phyloP scores from a whole-genome alignment of 2,888 invertebrate genomes.

The Sepiola atlantica region DNA sequence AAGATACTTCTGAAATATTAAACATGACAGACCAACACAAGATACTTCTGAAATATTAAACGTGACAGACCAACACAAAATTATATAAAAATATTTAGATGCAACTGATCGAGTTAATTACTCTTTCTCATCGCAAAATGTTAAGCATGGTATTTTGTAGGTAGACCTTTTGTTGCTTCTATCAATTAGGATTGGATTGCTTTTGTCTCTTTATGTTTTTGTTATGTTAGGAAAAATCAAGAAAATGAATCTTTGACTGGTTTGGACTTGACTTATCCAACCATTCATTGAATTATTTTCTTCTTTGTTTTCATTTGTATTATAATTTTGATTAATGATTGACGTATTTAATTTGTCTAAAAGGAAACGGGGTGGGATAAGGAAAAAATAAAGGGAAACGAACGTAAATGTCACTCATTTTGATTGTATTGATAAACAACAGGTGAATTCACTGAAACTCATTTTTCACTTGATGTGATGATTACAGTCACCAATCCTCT shows the following conservation, averaged over 20 bases:
- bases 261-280: not conserved
- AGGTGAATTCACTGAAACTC: not conserved
- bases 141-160: too few species aligned
- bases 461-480: not conserved
- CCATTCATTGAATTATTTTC: not conserved
- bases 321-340: not conserved
- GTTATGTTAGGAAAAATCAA: not conserved
- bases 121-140: too few species aligned
- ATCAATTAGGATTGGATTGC: too few species aligned
- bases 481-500: not conserved
- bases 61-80: too few species aligned
- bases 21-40: too few species aligned
- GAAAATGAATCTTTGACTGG: not conserved
- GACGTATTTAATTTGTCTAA: not conserved
- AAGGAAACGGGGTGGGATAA: not conserved
- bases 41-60: too few species aligned
- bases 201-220: too few species aligned
- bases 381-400: too few species aligned
- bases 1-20: too few species aligned
- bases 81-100: too few species aligned
- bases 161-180: too few species aligned
- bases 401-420: not conserved
- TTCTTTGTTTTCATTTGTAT: not conserved
- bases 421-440: not conserved
- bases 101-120: too few species aligned